phyloP scores from a whole-genome alignment of 1,140 invertebrate genomes.

The Zaprionus tsacasi region DNA sequence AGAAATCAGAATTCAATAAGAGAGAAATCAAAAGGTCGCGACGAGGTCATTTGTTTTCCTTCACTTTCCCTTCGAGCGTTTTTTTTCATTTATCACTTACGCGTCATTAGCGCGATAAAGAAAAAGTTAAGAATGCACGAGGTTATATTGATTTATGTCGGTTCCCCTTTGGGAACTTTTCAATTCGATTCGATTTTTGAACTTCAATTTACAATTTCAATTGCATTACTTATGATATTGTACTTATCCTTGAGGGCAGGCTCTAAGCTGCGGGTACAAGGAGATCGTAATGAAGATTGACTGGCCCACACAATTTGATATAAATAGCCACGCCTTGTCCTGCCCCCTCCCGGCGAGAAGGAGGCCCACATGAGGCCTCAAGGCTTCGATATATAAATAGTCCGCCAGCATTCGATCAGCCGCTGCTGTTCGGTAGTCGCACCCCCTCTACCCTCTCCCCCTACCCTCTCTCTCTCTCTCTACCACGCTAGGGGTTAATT shows the following conservation, averaged over 20 bases:
- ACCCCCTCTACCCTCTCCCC: constrained; percentile 4
- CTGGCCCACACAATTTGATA: constrained; percentile 40
- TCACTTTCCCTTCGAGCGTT: background rate
- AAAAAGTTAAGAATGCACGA: constrained; percentile 36
- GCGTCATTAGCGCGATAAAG: constrained; percentile 44
- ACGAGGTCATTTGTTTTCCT: background rate
- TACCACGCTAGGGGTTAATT: constrained; percentile 36
- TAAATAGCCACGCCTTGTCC: constrained; percentile 53
- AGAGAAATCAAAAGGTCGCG: constrained; percentile 12
- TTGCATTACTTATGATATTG: constrained; percentile 15
- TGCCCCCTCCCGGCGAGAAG: constrained; percentile 26
- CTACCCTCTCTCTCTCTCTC: background rate
- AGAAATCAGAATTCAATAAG: too few relatives aligned
- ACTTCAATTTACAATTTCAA: constrained; percentile 20
- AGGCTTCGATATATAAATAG: constrained; percentile 60
- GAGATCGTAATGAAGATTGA: constrained; percentile 71
- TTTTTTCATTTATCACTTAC: constrained; percentile 56
- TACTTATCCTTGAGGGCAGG: constrained; percentile 56
- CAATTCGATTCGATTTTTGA: background rate
- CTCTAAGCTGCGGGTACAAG: constrained; percentile 59
- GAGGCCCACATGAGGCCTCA: constrained; percentile 63
- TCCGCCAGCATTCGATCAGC: constrained; percentile 64
- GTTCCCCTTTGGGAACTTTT: constrained; percentile 46
- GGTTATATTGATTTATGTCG: constrained; percentile 43
- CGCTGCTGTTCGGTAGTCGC: constrained; percentile 25